Base-by-base conservation (phyloP, 2,888 invertebrate genomes). In the Eupithecia inturbata region DNA sequence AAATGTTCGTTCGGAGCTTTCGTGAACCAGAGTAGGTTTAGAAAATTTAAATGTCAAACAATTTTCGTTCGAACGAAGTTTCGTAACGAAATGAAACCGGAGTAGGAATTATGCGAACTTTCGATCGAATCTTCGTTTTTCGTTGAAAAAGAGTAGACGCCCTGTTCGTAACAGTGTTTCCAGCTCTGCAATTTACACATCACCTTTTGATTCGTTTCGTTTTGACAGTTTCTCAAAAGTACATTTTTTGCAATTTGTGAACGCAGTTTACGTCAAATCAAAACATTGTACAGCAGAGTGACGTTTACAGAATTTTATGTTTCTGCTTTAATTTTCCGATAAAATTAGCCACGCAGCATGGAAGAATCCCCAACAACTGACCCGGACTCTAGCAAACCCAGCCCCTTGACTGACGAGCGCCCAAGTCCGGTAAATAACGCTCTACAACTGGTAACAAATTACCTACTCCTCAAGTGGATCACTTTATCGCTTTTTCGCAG, bases 231-330 rank as follows among this genome's bases (percentile, higher is more conserved):
- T 79, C 76, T 67, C 67, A 68, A 80, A 39, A 0, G 0, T 22
- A 10, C 64, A 31, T n/a, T n/a, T 5, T 22, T 31, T 63, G 19
- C 28, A 62, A 57, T 41, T 14, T 7, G 19, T 69, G 16, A 31
- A 26, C 57, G 39, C 68, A 69, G 73, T 73, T 77, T 81, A 86
- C 84, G 89, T 92, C 92, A 92, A 92, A 93, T 92, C 92, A 92
- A 92, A 93, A 93, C 92, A 93, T 90, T 91, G 83, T 80, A 85
- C 82, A 80, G 85, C 62, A 19, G 83, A 88, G 92, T 94, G 94
- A 94, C 94, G 94, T 94, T 93, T 93, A 93, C 93, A 92, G 86
- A 91, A 87, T 93, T 89, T 90, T 89, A 89, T 90, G 89, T 89
- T 89, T 88, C 87, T 88, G 87, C 87, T 84, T 82, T 88, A 89